phyloP scores from a whole-genome alignment of 2,888 invertebrate species.

The Crepidodera aurea region DNA sequence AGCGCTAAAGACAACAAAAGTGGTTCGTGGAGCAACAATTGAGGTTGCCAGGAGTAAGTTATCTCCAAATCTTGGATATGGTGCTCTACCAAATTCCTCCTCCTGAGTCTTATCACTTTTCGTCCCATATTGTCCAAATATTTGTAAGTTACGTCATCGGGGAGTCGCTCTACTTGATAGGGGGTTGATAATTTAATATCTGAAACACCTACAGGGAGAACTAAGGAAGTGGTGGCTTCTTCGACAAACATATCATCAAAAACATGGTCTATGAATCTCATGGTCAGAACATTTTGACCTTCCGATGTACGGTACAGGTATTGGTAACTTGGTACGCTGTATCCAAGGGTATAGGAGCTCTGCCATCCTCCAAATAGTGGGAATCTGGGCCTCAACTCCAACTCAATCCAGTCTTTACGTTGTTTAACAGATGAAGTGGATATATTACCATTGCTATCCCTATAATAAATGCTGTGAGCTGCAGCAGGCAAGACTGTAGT shows the following conservation, averaged over 20 bases:
- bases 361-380: slow-evolving; percentile 99
- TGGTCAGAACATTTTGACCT: slow-evolving; percentile 80
- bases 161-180: slow-evolving; percentile 76
- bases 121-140: slow-evolving; percentile 95
- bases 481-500: slow-evolving; percentile 86
- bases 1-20: slow-evolving; percentile 87
- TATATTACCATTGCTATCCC: slow-evolving; percentile 98
- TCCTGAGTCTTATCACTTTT: slow-evolving; percentile 83
- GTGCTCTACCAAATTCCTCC: slow-evolving; percentile 90
- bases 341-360: slow-evolving; percentile 93
- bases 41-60: slow-evolving; percentile 85
- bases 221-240: slow-evolving; percentile 84
- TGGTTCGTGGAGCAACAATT: slow-evolving; percentile 92
- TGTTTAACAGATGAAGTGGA: slow-evolving; percentile 94
- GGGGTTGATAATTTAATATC: slow-evolving; percentile 84
- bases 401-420: slow-evolving; percentile 90
- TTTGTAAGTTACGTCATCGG: slow-evolving; percentile 84
- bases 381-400: slow-evolving; percentile 95
- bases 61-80: slow-evolving; percentile 96
- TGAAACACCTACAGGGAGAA: slow-evolving; percentile 92
- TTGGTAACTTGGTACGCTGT: slow-evolving; percentile 95
- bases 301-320: slow-evolving; percentile 85
- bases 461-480: slow-evolving; percentile 95
- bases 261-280: slow-evolving; percentile 95
- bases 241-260: slow-evolving; percentile 97